A percentile compares a stretch with the other conserved stretches of the same genome.
These are phyloP conservation scores for Heliconius congener DNA, from an alignment of 1,140 invertebrate species.

Conservation along the genomic window DNA sequence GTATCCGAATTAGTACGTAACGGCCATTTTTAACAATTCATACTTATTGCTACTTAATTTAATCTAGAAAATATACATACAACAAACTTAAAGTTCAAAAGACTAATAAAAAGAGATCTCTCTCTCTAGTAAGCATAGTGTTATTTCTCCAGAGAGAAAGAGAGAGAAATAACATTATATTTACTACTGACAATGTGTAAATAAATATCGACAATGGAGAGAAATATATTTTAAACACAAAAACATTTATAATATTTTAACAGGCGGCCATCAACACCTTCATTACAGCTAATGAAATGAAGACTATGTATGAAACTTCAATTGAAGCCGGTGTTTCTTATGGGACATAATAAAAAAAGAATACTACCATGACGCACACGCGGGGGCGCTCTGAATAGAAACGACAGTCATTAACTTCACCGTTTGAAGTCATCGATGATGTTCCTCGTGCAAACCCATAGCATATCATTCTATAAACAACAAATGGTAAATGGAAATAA, in stretches of 20 bases:
- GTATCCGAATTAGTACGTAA: too few species aligned
- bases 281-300: not conserved
- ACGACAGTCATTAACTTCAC: constrained; percentile 5
- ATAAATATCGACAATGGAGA: not conserved
- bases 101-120: too few species aligned
- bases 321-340: constrained; percentile 10
- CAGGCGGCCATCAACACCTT: not conserved
- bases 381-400: constrained; percentile 18
- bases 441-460: constrained; percentile 1
- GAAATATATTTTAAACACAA: not conserved
- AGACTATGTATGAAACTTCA: constrained; percentile 3
- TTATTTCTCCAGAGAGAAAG: too few species aligned
- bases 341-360: constrained; percentile 23
- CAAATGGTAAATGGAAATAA: not conserved
- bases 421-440: constrained; percentile 4
- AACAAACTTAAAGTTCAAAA: too few species aligned
- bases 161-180: too few species aligned
- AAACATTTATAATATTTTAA: not conserved
- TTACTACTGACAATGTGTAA: not conserved
- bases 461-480: not conserved
- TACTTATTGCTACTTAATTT: too few species aligned
- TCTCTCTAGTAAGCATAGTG: too few species aligned
- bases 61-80: too few species aligned
- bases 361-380: constrained; percentile 8
- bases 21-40: too few species aligned